Evolutionary conservation across 2,113 vertebrate species (phyloP).

Genomic region (Monarcha castaneiventris): DNA sequence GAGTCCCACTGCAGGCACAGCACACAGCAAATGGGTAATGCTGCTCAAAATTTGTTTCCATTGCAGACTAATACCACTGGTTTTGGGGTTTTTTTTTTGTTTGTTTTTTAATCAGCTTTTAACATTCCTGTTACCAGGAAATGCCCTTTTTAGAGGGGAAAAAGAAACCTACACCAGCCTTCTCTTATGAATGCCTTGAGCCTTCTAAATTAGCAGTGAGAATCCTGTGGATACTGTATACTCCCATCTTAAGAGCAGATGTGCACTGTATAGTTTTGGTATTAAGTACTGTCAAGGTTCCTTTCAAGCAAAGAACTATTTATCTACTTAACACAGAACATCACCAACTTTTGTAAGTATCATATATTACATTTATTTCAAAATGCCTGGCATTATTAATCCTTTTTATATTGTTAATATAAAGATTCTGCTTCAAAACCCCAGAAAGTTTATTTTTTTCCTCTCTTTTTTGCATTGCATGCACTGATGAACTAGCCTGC

Average conservation of each 20-base stretch:
- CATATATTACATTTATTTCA: slow-evolving; percentile 67
- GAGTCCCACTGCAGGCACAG: background rate
- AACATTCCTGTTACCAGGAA: background rate
- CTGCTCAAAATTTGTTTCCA: background rate
- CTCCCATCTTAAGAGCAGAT: background rate
- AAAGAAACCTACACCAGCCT: background rate
- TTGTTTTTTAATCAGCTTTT: background rate
- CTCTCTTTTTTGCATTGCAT: slow-evolving; percentile 75
- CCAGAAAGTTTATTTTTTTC: slow-evolving; percentile 75
- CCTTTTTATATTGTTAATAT: slow-evolving; percentile 77
- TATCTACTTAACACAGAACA: slow-evolving; percentile 60
- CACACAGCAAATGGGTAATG: background rate
- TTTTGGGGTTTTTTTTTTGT: background rate
- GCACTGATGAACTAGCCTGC: slow-evolving; percentile 77
- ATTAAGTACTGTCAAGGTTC: slow-evolving; percentile 17
- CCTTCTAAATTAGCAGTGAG: background rate
- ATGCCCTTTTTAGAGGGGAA: background rate
- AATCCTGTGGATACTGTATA: slow-evolving; percentile 9
- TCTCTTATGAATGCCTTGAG: background rate
- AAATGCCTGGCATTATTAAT: slow-evolving; percentile 74
- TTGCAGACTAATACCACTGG: background rate
- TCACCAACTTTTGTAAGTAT: slow-evolving; percentile 67
- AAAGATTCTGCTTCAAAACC: slow-evolving; percentile 74
- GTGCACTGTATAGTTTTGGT: slow-evolving; percentile 46
- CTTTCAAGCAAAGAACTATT: slow-evolving; percentile 59